Evolutionary conservation across 2,888 invertebrate species (phyloP).

Genomic region (Orthonychiurus folsomi): DNA sequence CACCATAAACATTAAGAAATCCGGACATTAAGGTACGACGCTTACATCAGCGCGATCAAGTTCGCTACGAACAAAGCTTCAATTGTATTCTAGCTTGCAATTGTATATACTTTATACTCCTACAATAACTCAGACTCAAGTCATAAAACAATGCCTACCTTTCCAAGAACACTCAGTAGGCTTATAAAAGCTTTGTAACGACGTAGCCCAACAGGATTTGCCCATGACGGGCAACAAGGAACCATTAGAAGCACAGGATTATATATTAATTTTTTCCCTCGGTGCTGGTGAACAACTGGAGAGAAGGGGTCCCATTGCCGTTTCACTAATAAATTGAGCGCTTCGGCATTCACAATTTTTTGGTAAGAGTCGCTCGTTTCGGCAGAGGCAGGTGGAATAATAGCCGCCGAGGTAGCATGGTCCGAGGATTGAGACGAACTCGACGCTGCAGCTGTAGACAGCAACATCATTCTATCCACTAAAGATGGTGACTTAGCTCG

Average conservation of each 20-base stretch:
- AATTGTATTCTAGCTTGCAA: too few species aligned
- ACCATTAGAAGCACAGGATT: slow-evolving; percentile 59
- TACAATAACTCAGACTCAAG: background rate
- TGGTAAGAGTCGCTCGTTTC: slow-evolving; percentile 11
- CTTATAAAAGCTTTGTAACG: slow-evolving; percentile 25
- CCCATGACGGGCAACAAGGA: slow-evolving; percentile 49
- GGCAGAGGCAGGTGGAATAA: background rate
- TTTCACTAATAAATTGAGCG: slow-evolving; percentile 57
- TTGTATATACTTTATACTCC: too few species aligned
- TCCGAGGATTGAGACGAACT: background rate
- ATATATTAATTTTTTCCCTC: slow-evolving; percentile 60
- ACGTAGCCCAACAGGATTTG: slow-evolving; percentile 13
- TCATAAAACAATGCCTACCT: slow-evolving; percentile 20
- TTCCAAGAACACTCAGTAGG: slow-evolving; percentile 31
- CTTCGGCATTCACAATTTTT: slow-evolving; percentile 51
- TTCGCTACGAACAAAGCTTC: too few species aligned
- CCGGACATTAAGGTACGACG: too few species aligned
- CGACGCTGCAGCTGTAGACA: slow-evolving; percentile 47
- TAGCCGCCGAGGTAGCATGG: slow-evolving; percentile 9
- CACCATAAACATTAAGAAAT: too few species aligned
- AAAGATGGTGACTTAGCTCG: slow-evolving; percentile 60
- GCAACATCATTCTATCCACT: slow-evolving; percentile 62
- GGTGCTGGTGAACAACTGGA: slow-evolving; percentile 52
- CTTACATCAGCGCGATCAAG: too few species aligned
- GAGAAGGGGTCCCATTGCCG: slow-evolving; percentile 66